phyloP scores from a whole-genome alignment of 2,888 invertebrate genomes.

The Toxonevra muliebris region DNA sequence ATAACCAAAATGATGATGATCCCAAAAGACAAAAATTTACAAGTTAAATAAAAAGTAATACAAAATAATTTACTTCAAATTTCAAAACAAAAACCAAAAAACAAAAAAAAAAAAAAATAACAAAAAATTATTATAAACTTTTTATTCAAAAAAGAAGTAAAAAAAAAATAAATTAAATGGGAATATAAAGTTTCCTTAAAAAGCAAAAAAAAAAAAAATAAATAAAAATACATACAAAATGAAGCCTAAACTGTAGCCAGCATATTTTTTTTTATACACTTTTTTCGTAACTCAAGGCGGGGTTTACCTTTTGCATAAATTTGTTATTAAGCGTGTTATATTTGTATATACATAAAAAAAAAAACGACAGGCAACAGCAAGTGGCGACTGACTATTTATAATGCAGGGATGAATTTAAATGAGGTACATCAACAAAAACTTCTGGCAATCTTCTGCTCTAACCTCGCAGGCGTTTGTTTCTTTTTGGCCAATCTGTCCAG shows the following conservation, averaged over 20 bases:
- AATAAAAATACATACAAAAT: neutral
- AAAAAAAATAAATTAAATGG: constrained; percentile 1
- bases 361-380: neutral
- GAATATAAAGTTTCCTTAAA: constrained; percentile 12
- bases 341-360: neutral
- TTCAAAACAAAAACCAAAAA: too few species aligned
- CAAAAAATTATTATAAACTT: too few species aligned
- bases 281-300: neutral
- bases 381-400: constrained; percentile 6
- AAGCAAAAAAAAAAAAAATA: neutral
- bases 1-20: neutral
- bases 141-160: too few species aligned
- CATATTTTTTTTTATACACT: neutral
- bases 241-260: constrained; percentile 6
- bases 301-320: constrained; percentile 27
- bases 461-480: neutral
- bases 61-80: too few species aligned
- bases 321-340: constrained; percentile 19
- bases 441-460: neutral
- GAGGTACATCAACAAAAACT: constrained; percentile 1
- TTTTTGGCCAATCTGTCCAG: neutral
- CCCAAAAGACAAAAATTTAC: too few species aligned
- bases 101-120: too few species aligned
- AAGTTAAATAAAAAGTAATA: too few species aligned
- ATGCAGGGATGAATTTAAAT: constrained; percentile 28